phyloP scores from a whole-genome alignment of 2,797 vertebrate genomes.

The Falco columbarius region DNA sequence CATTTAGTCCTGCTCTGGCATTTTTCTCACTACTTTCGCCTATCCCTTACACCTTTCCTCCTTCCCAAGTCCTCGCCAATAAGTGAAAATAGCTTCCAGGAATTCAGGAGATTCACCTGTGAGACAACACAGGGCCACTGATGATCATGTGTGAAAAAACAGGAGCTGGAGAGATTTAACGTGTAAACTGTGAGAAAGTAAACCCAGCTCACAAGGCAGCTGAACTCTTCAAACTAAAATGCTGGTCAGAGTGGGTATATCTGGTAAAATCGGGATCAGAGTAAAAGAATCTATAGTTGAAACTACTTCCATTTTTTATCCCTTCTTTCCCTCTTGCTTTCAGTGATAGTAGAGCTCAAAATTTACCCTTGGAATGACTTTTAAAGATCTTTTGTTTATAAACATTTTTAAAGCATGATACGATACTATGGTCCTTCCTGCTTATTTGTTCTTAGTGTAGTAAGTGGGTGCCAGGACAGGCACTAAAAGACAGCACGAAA shows the following conservation, averaged over 20 bases:
- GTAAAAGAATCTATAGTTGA: neutral
- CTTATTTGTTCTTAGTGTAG: neutral
- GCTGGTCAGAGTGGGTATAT: fast-evolving
- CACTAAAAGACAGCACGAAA: neutral
- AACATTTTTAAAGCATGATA: neutral
- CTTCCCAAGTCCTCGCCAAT: neutral
- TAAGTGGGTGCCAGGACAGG: neutral
- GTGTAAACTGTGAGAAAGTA: neutral
- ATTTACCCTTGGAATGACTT: neutral
- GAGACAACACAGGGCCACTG: neutral
- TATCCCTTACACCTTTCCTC: neutral
- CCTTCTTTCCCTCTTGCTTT: neutral
- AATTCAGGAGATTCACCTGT: neutral
- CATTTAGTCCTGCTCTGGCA: conserved; percentile 21
- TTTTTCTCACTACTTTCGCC: neutral
- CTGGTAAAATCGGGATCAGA: neutral
- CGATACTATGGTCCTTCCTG: neutral
- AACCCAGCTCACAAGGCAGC: neutral
- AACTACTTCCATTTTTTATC: neutral
- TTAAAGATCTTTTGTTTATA: neutral
- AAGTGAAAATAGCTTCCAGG: neutral
- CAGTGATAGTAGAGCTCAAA: neutral
- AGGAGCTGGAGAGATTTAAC: neutral
- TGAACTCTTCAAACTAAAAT: neutral
- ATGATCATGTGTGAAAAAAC: neutral